Evolutionary conservation across 1,140 invertebrate genomes (phyloP).

Genomic region (Leptoteleia sp.): DNA sequence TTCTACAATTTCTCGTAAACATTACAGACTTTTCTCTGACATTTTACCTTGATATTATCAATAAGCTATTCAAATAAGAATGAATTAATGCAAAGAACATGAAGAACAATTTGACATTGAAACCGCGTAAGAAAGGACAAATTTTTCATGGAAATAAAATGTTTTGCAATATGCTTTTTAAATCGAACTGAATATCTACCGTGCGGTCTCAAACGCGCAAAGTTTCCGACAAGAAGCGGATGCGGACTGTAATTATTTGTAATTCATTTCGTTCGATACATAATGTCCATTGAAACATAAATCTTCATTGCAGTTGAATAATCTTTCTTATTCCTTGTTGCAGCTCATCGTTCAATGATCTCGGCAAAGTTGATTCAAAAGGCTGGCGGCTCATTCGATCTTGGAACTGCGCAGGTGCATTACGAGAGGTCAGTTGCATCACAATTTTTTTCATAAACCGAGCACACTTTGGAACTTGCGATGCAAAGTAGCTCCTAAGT

Average conservation of each 20-base stretch:
- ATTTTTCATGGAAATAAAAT: no score
- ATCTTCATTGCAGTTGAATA: conserved; percentile 55
- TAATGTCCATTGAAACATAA: conserved; percentile 64
- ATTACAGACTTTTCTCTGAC: no score
- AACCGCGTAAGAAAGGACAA: no score
- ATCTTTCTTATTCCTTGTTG: conserved; percentile 62
- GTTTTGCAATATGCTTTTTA: not conserved
- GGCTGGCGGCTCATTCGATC: conserved; percentile 84
- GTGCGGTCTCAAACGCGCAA: conserved; percentile 4
- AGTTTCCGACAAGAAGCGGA: conserved; percentile 43
- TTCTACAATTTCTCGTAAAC: no score
- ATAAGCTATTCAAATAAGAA: no score
- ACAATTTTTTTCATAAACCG: conserved; percentile 55
- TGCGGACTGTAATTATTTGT: conserved; percentile 52
- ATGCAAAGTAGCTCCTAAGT: conserved; percentile 56
- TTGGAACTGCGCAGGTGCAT: conserved; percentile 90
- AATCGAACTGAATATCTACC: not conserved
- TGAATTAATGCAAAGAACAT: no score
- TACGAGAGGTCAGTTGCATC: conserved; percentile 86
- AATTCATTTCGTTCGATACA: conserved; percentile 54
- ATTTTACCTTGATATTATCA: no score
- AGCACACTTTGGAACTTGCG: conserved; percentile 41
- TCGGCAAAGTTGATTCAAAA: conserved; percentile 83
- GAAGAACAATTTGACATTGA: no score
- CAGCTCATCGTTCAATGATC: conserved; percentile 83